Evolutionary conservation across 2,113 vertebrate genomes (phyloP).

Genomic region (Takifugu bimaculatus): DNA sequence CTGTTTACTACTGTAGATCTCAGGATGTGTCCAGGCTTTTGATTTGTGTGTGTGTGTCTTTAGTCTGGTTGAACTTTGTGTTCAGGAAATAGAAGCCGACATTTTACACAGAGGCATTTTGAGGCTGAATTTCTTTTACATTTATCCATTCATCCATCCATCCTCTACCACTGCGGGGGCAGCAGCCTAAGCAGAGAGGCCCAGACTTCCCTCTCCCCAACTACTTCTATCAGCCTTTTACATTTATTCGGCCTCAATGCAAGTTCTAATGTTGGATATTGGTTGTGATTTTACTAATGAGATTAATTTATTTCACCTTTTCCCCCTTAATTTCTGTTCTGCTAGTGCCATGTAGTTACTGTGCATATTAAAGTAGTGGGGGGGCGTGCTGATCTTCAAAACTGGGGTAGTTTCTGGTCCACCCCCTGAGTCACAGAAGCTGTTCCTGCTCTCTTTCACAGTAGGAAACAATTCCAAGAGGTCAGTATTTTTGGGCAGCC

Average conservation of each 20-base stretch:
- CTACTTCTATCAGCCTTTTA: too few relatives aligned
- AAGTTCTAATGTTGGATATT: slow-evolving; percentile 14
- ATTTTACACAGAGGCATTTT: slow-evolving; percentile 3
- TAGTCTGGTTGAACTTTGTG: slow-evolving; percentile 1
- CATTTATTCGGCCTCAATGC: slow-evolving; percentile 10
- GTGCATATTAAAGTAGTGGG: neutral
- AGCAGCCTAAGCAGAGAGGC: too few relatives aligned
- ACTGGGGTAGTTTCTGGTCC: too few relatives aligned
- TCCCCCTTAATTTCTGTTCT: slow-evolving; percentile 1
- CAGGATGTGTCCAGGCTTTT: slow-evolving; percentile 46
- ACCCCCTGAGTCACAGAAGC: too few relatives aligned
- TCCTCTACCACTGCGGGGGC: too few relatives aligned
- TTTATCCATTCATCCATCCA: neutral
- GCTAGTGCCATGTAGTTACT: slow-evolving; percentile 15
- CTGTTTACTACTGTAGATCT: slow-evolving; percentile 59
- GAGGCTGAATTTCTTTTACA: slow-evolving; percentile 19
- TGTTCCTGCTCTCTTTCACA: neutral
- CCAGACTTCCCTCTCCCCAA: too few relatives aligned
- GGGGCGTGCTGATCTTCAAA: too few relatives aligned
- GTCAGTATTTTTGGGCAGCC: slow-evolving; percentile 15
- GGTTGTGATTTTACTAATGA: neutral
- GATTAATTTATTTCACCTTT: neutral
- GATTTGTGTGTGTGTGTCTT: slow-evolving; percentile 8
- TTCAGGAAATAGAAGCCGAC: neutral
- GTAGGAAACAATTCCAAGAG: neutral